Conservation (phyloP, 2,888 invertebrate species). For the Polia nebulosa region DNA sequence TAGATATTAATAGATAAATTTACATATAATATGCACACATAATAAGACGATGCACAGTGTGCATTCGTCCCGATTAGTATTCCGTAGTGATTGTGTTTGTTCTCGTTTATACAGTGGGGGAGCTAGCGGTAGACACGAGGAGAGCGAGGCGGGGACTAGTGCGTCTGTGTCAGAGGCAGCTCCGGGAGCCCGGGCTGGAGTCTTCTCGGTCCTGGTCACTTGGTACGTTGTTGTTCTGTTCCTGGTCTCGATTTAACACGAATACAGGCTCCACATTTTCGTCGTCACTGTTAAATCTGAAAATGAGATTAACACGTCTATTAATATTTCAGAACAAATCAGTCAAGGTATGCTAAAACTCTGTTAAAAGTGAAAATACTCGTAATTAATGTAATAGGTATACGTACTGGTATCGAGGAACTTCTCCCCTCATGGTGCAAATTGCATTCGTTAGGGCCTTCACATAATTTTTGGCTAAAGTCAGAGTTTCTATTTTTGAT, state of each 20-base stretch:
- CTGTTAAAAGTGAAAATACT: background rate
- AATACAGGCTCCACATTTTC: conserved; percentile 85
- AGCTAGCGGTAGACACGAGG: conserved; percentile 46
- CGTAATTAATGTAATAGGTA: background rate
- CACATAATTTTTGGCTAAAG: conserved; percentile 97
- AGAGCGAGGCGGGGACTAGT: conserved; percentile 66
- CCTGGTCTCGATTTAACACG: conserved; percentile 79
- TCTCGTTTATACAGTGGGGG: conserved; percentile 48
- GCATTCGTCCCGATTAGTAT: conserved; percentile 20
- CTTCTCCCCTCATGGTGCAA: conserved; percentile 94
- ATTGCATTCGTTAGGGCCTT: conserved; percentile 97
- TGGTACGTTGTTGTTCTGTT: conserved; percentile 82
- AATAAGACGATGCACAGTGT: conserved; percentile 12
- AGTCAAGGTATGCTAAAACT: background rate
- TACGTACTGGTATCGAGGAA: conserved; percentile 86
- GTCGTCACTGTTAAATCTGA: conserved; percentile 83
- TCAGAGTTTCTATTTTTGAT: conserved; percentile 97
- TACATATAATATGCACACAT: conserved; percentile 28
- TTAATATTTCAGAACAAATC: background rate
- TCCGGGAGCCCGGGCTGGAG: conserved; percentile 61
- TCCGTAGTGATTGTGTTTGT: conserved; percentile 46
- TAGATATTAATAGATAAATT: conserved; percentile 23
- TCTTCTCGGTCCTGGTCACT: conserved; percentile 74
- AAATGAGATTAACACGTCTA: conserved; percentile 17
- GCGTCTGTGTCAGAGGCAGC: conserved; percentile 73